phyloP scores from a whole-genome alignment of 2,113 vertebrate genomes.

The Jaculus jaculus region DNA sequence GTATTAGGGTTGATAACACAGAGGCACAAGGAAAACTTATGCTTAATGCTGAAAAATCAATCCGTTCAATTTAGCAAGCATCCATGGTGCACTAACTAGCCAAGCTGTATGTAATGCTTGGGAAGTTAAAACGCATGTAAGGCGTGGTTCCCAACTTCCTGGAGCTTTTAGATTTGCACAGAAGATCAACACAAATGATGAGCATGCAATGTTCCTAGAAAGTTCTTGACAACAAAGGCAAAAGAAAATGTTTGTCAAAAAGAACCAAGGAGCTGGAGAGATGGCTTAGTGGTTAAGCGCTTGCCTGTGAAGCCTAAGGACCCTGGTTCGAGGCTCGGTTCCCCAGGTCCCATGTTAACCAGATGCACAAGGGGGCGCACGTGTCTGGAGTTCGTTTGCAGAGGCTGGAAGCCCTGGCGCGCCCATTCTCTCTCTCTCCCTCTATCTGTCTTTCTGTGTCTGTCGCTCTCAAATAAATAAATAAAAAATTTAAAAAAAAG shows the following conservation, averaged over 20 bases:
- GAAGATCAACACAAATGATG: constrained; percentile 54
- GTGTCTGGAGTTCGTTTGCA: too few relatives aligned
- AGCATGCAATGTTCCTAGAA: background rate
- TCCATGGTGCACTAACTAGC: constrained; percentile 39
- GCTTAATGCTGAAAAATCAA: constrained; percentile 45
- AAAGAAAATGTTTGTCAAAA: constrained; percentile 56
- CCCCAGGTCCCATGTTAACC: too few relatives aligned
- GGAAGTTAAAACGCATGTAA: constrained; percentile 53
- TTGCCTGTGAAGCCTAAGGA: too few relatives aligned
- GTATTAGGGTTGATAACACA: background rate
- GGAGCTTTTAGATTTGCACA: constrained; percentile 55
- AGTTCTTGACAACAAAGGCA: constrained; percentile 51
- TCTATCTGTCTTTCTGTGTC: too few relatives aligned
- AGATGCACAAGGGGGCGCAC: too few relatives aligned
- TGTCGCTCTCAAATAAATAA: too few relatives aligned
- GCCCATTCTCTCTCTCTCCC: too few relatives aligned
- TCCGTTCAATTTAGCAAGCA: constrained; percentile 34
- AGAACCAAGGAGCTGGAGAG: constrained; percentile 49
- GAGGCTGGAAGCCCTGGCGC: too few relatives aligned
- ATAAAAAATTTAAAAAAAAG: too few relatives aligned
- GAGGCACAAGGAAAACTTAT: constrained; percentile 1
- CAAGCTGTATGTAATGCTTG: constrained; percentile 24
- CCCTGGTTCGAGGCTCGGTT: too few relatives aligned
- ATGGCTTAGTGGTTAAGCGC: too few relatives aligned
- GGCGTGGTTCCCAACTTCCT: constrained; percentile 28